Evolutionary conservation across 2,888 invertebrate species (phyloP).

Genomic region (Andrena marginata): DNA sequence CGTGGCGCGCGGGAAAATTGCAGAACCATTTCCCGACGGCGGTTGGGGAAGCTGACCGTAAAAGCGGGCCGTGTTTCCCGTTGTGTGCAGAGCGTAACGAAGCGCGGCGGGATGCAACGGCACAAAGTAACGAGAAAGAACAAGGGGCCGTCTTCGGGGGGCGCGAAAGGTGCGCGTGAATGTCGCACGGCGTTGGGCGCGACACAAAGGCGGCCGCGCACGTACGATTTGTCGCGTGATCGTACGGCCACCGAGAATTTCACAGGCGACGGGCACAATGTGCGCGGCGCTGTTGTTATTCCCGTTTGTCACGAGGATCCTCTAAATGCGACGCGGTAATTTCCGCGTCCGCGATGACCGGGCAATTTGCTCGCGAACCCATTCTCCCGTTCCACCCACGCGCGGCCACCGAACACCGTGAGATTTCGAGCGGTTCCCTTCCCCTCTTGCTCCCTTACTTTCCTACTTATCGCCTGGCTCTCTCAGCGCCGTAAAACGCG

Average conservation of each 20-base stretch:
- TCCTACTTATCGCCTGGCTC: constrained; percentile 6
- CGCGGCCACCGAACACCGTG: constrained; percentile 13
- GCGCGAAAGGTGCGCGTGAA: constrained; percentile 9
- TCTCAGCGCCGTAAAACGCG: constrained; percentile 2
- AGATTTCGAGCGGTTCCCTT: constrained; percentile 8
- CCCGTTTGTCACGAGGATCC: constrained; percentile 47
- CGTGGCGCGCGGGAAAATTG: constrained; percentile 20
- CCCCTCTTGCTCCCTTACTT: too few species aligned
- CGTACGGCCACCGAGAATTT: constrained; percentile 27
- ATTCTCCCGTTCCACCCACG: constrained; percentile 26
- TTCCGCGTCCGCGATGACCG: constrained; percentile 43
- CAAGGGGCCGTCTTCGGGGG: constrained; percentile 23
- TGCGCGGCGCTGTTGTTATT: constrained; percentile 14
- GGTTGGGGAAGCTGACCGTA: constrained; percentile 32
- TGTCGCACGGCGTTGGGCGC: constrained; percentile 7
- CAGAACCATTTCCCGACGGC: constrained; percentile 1
- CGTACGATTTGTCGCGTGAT: constrained; percentile 36
- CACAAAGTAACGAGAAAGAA: constrained; percentile 51
- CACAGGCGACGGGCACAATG: constrained; percentile 15
- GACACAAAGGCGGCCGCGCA: constrained; percentile 20
- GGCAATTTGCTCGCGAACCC: constrained; percentile 43
- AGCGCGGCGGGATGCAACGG: constrained; percentile 52
- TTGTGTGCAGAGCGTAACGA: constrained; percentile 35
- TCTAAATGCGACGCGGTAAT: constrained; percentile 43
- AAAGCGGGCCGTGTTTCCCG: constrained; percentile 42